Evolutionary conservation across 2,888 invertebrate species (phyloP).

Genomic region (Odontocerum albicorne): DNA sequence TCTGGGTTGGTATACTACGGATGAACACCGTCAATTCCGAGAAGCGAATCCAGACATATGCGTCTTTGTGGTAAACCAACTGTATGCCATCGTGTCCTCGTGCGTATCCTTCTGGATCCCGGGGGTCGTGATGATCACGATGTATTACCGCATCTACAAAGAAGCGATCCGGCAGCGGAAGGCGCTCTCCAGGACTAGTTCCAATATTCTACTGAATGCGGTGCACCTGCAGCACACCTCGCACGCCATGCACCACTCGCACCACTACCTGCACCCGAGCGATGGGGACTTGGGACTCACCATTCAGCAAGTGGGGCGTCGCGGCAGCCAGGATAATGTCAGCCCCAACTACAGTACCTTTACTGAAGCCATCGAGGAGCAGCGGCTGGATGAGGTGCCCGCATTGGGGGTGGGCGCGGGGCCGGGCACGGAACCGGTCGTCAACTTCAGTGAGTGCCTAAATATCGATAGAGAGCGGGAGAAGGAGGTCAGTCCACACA

Average conservation of each 20-base stretch:
- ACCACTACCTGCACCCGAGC: conserved; percentile 62
- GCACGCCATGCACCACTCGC: conserved; percentile 66
- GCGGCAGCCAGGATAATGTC: conserved; percentile 48
- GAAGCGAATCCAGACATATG: conserved; percentile 72
- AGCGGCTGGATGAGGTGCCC: conserved; percentile 52
- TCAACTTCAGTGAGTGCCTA: conserved; percentile 29
- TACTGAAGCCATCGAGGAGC: conserved; percentile 52
- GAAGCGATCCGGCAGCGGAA: conserved; percentile 83
- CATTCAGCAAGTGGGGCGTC: conserved; percentile 42
- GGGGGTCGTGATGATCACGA: conserved; percentile 87
- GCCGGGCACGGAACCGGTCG: conserved; percentile 22
- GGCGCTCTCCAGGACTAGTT: conserved; percentile 81
- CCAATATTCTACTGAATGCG: conserved; percentile 81
- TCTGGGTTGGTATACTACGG: conserved; percentile 92
- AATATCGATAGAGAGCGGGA: conserved; percentile 41
- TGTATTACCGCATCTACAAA: conserved; percentile 84
- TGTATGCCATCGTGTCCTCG: conserved; percentile 86
- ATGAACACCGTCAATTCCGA: conserved; percentile 68
- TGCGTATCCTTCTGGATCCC: conserved; percentile 94
- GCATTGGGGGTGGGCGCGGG: conserved; percentile 50
- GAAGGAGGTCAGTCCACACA: conserved; percentile 56
- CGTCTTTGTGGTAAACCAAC: conserved; percentile 81
- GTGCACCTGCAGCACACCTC: conserved; percentile 81
- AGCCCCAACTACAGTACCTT: conserved; percentile 57
- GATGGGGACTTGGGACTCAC: conserved; percentile 56